Evolutionary conservation across 2,888 invertebrate species (phyloP), one percentile per base, ranked within the genome.

Genomic region (Hirtodrosophila trivittata): DNA sequence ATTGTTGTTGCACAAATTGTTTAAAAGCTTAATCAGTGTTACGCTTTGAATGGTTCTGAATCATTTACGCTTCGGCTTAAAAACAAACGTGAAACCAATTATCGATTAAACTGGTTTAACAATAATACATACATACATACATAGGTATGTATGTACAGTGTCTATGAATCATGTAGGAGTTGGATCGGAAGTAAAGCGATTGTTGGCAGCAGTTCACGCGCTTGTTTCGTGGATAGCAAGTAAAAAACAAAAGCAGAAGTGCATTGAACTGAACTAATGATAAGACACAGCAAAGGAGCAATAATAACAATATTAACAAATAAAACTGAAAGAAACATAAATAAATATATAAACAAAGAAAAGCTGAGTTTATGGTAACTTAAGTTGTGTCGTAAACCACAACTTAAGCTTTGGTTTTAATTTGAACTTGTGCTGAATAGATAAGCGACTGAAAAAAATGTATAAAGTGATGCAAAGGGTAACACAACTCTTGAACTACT

Each of bases 171-270:
- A 83, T 74, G 66, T 71, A 72, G 69, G 71, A 65, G 70, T 63
- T 49, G 49, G 13, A 82, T 80, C 78, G 78, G 78, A 80, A 80
- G 77, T 80, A 62, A 66, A 60, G 68, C 64, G 63, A 75, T 77
- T 60, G 49, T 60, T 54, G 43, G 38, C n/a, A n/a, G 10, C 28
- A 54, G 37, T 43, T 7, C 50, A 65, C 65, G 54, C 69, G 66
- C 70, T 70, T 49, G 39, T 39, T 25, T 5, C 14, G 12, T 41
- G 71, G 69, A 73, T 73, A 73, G 64, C 43, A 50, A 51, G 13
- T 52, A 41, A 60, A 52, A 49, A 42, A 37, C 66, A 16, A 39
- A 62, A 30, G 46, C 45, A 56, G 46, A 68, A 72, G 72, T 72
- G 73, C 72, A 73, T 62, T 72, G 72, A 72, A 72, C 72, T 42